Evolutionary conservation across 2,113 vertebrate genomes (phyloP), one percentile per base, ranked within the genome.

Genomic region (Ptyas mucosa): DNA sequence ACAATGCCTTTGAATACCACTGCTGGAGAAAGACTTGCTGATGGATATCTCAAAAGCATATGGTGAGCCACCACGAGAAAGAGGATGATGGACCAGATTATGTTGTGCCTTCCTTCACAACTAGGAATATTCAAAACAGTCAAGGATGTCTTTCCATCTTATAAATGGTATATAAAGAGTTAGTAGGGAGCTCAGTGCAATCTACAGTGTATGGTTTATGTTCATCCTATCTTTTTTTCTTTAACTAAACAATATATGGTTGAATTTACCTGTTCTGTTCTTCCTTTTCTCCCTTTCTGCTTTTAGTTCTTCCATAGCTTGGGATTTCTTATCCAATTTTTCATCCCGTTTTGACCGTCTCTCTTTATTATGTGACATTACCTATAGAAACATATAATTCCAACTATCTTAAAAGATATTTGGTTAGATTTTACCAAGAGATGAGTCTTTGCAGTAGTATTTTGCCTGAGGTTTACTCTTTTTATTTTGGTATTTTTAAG

Each of bases 321-420:
- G 99, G 93, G 99, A 99, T 96, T 99, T 99, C 96, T 99, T 99
- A 97, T 99, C 99, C 88, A 99, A 98, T 96, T 99, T 99, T 94
- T 99, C 99, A 92, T 99, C 99, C 6, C 99, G 97, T 95, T 99
- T 99, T 94, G 99, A 99, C 95, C 99, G 97, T 12, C 99, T 97
- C 95, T 99, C 99, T 97, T 99, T 99, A 95, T 99, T 99, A 96
- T 99, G 99, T 75, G 99, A 99, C 97, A 98, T 99, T 90, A 99
- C 99, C 99, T 99, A 90, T 61, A 92, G 95, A 96, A 92, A 18
- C 85, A 94, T 6, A 51, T 89, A 94, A 34, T 26, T 2, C 12
- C 34, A 43, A 81, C 34, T 43, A 81, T 81, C 18, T 21, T 81
- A 81, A 81, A 81, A 43, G 8, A 18, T 43, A 43, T 88, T 20